Conservation (phyloP, 2,113 vertebrate species). For the Seriola rivoliana region DNA sequence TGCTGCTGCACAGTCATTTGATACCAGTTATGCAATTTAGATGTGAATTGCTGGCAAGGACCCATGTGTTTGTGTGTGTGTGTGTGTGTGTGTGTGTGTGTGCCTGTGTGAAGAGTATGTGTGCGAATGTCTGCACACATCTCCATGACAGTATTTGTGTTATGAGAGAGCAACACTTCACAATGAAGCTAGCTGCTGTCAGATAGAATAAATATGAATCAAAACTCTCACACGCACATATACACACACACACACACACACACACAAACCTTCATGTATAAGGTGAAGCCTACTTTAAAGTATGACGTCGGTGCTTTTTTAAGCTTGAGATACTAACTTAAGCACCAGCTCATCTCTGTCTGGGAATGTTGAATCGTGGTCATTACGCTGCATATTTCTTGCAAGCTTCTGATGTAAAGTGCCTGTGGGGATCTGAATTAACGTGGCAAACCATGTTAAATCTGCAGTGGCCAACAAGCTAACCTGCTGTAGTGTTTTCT, state of each 20-base stretch:
- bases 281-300: neutral
- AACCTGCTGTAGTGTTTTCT: neutral
- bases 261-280: neutral
- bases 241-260: neutral
- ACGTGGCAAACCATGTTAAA: neutral
- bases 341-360: neutral
- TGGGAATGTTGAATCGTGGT: neutral
- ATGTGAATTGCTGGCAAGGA: neutral
- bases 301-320: neutral
- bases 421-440: slow-evolving; percentile 13
- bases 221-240: too few relatives aligned
- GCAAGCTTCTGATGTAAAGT: neutral
- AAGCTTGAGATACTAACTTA: neutral
- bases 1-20: neutral
- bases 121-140: too few relatives aligned
- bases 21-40: slow-evolving; percentile 1
- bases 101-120: too few relatives aligned
- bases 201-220: too few relatives aligned
- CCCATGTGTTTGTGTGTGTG: neutral
- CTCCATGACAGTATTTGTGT: too few relatives aligned
- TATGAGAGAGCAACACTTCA: too few relatives aligned
- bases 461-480: slow-evolving; percentile 6
- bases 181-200: too few relatives aligned
- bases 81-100: too few relatives aligned
- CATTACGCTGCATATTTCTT: neutral